phyloP scores from a whole-genome alignment of 2,113 vertebrate species.

The Puma concolor region DNA sequence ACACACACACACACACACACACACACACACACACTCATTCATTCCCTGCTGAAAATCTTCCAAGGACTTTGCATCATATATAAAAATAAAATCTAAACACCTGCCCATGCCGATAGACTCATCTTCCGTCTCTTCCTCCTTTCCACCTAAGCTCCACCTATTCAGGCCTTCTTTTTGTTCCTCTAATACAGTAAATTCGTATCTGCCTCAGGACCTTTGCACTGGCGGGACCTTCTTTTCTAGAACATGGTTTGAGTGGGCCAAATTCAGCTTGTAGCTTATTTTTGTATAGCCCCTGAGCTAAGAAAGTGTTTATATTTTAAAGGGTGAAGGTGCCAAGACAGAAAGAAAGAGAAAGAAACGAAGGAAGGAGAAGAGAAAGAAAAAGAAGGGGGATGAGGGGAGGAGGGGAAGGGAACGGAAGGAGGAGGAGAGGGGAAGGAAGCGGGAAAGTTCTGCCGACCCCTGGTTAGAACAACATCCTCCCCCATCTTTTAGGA shows the following conservation, averaged over 20 bases:
- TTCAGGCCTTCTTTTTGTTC: not conserved
- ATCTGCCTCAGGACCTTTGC: not conserved
- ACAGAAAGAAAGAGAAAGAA: not conserved
- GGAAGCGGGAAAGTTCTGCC: not conserved
- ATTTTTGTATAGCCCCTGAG: not conserved
- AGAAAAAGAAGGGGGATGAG: not conserved
- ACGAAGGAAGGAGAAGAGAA: not conserved
- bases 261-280: not conserved
- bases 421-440: not conserved
- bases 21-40: not conserved
- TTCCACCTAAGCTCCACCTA: not conserved
- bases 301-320: not conserved
- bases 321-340: not conserved
- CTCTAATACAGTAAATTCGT: accelerated
- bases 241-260: not conserved
- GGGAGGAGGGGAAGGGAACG: not conserved
- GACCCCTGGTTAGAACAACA: not conserved
- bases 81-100: not conserved
- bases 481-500: not conserved
- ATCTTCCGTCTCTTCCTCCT: not conserved
- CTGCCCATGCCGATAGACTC: not conserved
- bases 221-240: not conserved
- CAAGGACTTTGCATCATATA: not conserved
- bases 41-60: not conserved
- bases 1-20: not conserved